Percentiles rank a stretch among this genome's conserved stretches.
Conservation (phyloP, 2,888 invertebrate genomes). For the Phengaris arion region DNA sequence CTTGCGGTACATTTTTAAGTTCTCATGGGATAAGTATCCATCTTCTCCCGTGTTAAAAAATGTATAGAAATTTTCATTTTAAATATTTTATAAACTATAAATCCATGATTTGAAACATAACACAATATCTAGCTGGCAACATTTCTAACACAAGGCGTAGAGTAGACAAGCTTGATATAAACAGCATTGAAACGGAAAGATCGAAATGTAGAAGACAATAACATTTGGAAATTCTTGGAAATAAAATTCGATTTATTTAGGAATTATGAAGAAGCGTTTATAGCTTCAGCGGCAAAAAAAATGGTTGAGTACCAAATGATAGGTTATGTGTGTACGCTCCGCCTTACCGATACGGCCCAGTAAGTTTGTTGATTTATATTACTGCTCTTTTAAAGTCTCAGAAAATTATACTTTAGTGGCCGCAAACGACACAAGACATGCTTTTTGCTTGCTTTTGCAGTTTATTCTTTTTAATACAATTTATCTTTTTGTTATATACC, state of each 20-base stretch:
- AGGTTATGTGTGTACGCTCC: not conserved
- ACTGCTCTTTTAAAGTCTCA: not conserved
- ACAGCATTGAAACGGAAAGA: too few relatives aligned
- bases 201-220: too few relatives aligned
- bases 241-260: not conserved
- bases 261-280: not conserved
- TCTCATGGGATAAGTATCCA: not conserved
- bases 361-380: not conserved
- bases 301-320: not conserved
- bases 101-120: not conserved
- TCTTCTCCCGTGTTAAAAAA: not conserved
- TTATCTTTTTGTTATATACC: not conserved
- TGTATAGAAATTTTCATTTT: constrained; percentile 16
- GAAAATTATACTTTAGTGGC: not conserved
- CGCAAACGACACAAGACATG: not conserved
- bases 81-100: constrained; percentile 24
- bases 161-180: not conserved
- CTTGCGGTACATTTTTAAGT: too few relatives aligned
- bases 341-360: not conserved
- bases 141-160: constrained; percentile 7
- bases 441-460: not conserved
- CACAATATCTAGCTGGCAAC: constrained; percentile 13
- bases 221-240: too few relatives aligned
- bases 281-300: not conserved
- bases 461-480: not conserved